Percentiles rank a stretch among this genome's conserved stretches.
phyloP scores from a whole-genome alignment of 2,113 vertebrate species.

The Passer montanus region DNA sequence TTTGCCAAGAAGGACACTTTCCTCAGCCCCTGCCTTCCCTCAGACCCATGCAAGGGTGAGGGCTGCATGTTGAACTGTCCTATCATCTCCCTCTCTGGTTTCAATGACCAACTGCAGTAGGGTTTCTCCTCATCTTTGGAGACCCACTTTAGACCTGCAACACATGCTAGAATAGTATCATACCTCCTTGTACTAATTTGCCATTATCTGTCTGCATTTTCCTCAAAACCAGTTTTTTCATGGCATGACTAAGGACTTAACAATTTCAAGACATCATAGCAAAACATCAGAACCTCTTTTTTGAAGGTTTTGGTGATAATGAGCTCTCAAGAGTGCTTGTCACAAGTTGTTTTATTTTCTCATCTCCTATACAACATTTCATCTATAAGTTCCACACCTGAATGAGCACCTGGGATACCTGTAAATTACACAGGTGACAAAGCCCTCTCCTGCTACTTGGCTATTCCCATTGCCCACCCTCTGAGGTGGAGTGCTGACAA shows the following conservation, averaged over 20 bases:
- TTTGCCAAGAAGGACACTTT: background rate
- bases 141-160: background rate
- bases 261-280: background rate
- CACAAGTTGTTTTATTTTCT: background rate
- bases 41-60: rapidly evolving
- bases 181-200: background rate
- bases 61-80: background rate
- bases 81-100: background rate
- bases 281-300: background rate
- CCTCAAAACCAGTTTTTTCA: background rate
- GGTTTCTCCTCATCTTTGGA: background rate
- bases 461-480: background rate
- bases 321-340: background rate
- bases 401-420: background rate
- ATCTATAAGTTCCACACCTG: background rate
- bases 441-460: background rate
- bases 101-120: background rate
- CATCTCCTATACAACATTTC: background rate
- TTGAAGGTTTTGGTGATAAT: background rate
- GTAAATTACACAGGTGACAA: background rate
- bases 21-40: background rate
- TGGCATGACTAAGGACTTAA: background rate
- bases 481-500: background rate
- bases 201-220: background rate
- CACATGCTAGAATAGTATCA: background rate